Evolutionary conservation across 1,140 invertebrate genomes (phyloP).

Genomic region (Drosophila kurseongensis): DNA sequence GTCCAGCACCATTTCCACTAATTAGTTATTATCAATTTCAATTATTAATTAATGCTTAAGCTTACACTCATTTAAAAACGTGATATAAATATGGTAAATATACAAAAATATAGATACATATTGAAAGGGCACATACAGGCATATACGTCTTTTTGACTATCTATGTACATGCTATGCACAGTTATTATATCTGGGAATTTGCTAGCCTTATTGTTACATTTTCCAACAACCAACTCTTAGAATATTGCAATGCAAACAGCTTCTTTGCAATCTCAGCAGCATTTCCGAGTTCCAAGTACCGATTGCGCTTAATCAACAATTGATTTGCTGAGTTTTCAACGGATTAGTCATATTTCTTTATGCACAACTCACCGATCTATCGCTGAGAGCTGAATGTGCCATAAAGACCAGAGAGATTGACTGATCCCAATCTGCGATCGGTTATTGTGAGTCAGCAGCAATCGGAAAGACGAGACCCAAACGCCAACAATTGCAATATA

Average conservation of each 20-base stretch:
- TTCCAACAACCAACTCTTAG: background rate
- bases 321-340: conserved; percentile 12
- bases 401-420: conserved; percentile 4
- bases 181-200: too few relatives aligned
- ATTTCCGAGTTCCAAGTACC: conserved; percentile 26
- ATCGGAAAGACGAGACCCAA: conserved; percentile 56
- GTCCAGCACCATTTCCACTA: too few relatives aligned
- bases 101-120: too few relatives aligned
- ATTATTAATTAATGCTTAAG: too few relatives aligned
- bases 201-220: background rate
- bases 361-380: conserved; percentile 14
- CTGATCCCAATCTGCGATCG: conserved; percentile 1
- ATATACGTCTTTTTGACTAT: too few relatives aligned
- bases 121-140: too few relatives aligned
- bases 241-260: background rate
- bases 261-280: background rate
- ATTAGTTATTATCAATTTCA: too few relatives aligned
- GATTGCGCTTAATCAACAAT: conserved; percentile 8
- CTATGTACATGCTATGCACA: too few relatives aligned
- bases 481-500: conserved; percentile 29
- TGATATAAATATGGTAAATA: too few relatives aligned
- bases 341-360: conserved; percentile 18
- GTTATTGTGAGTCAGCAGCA: conserved; percentile 55
- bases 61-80: too few relatives aligned
- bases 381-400: conserved; percentile 9